A percentile compares a stretch with the other conserved stretches of the same genome.
These are phyloP conservation scores for Brachionus manjavacas DNA, from an alignment of 1,140 invertebrate genomes.

Conservation along the genomic window DNA sequence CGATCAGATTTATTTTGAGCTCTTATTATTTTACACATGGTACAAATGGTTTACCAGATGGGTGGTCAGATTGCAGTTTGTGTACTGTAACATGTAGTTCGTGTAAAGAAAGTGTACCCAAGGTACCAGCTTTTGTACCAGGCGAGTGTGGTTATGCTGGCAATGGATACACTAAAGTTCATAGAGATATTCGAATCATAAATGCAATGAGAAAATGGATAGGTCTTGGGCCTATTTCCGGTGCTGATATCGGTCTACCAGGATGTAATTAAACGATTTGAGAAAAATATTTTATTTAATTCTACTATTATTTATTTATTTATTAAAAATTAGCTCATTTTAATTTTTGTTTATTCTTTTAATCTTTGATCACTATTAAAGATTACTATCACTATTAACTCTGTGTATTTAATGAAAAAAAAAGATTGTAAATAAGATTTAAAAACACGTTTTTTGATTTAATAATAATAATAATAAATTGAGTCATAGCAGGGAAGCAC, in stretches of 20 bases:
- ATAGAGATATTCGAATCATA: constrained; percentile 35
- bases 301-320: background rate
- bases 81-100: constrained; percentile 27
- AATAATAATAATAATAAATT: too few species aligned
- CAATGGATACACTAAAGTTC: constrained; percentile 27
- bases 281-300: background rate
- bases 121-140: constrained; percentile 12
- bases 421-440: too few species aligned
- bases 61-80: constrained; percentile 15
- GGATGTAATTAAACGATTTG: background rate
- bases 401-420: too few species aligned
- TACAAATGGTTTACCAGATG: constrained; percentile 31
- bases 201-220: constrained; percentile 42
- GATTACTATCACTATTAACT: too few species aligned
- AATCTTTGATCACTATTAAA: too few species aligned
- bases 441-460: too few species aligned
- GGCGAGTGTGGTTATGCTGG: constrained; percentile 34
- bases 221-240: background rate
- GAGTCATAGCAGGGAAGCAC: too few species aligned
- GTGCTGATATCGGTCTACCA: constrained; percentile 7
- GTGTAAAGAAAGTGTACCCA: constrained; percentile 28
- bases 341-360: too few species aligned
- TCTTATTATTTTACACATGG: constrained; percentile 42
- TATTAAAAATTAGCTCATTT: background rate
- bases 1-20: constrained; percentile 38